Conservation (phyloP, 2,888 invertebrate genomes). For the Drosophila tanythrix region DNA sequence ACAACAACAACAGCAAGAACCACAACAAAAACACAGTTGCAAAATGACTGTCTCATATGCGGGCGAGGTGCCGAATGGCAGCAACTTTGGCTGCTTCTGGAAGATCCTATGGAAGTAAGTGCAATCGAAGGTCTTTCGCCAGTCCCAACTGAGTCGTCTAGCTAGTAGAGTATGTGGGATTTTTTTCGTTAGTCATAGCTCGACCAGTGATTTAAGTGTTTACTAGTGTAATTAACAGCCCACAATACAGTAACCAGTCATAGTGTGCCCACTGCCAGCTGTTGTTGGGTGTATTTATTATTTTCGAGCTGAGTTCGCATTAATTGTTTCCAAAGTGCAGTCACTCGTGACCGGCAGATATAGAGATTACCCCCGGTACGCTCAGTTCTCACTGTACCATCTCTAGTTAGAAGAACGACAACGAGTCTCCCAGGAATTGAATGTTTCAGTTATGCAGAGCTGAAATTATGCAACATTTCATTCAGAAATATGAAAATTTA, state of each 20-base stretch:
- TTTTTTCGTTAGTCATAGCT: constrained; percentile 37
- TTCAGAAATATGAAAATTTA: not conserved
- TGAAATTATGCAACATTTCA: not conserved
- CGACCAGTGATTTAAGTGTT: constrained; percentile 34
- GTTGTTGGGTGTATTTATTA: constrained; percentile 36
- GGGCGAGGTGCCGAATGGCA: constrained; percentile 95
- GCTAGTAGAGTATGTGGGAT: constrained; percentile 13
- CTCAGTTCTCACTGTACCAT: constrained; percentile 14
- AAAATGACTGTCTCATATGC: constrained; percentile 95
- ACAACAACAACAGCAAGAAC: constrained; percentile 13
- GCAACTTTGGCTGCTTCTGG: constrained; percentile 97
- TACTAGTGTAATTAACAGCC: constrained; percentile 66
- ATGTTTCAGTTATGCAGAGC: constrained; percentile 9
- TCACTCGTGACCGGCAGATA: constrained; percentile 65
- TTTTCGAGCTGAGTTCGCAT: constrained; percentile 41
- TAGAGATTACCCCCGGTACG: constrained; percentile 4
- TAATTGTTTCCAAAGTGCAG: constrained; percentile 71
- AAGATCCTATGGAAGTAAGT: constrained; percentile 94
- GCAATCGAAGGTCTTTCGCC: constrained; percentile 19
- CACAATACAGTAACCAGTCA: constrained; percentile 37
- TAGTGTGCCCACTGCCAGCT: constrained; percentile 40
- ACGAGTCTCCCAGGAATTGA: constrained; percentile 5
- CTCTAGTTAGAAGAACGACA: not conserved
- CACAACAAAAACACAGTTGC: constrained; percentile 21
- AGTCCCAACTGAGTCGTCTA: constrained; percentile 8